Evolutionary conservation across 2,797 vertebrate genomes (phyloP), one percentile per base, ranked within the genome.

Genomic region (Lepilemur ruficaudatus): DNA sequence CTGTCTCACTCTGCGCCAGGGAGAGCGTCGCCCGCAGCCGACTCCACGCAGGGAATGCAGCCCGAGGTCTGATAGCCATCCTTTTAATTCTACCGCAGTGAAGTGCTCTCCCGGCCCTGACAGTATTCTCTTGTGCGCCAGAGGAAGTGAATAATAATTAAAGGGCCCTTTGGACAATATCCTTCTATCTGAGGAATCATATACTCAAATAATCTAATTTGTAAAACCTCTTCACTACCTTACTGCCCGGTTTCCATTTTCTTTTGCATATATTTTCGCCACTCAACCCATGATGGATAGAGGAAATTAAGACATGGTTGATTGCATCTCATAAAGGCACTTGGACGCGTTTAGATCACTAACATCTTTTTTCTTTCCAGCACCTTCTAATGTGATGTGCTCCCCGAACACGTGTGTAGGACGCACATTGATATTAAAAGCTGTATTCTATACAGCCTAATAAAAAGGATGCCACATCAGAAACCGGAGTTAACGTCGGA

Each of bases 241-340:
- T 83, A 20, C 73, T 7, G 82, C 91, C 90, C 1, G 13, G 76
- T 72, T 93, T 95, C 93, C 95, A 81, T 93, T 93, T 89, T 94
- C 94, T 92, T 96, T 96, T 91, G 86, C 89, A 93, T 96, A 89
- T 95, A 96, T 97, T 97, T 94, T 89, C 92, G 55, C 67, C 80
- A 94, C 91, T 96, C 96, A 97, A 78, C 91, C 79, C 93, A 93
- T 92, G 97, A 97, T 93, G 87, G 96, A 97, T 95, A 91, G 94
- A 91, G 59, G 85, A 92, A 95, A 96, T 97, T 96, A 96, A 95
- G 81, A 41, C 96, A 96, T 90, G 96, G 85, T 91, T 96, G 96
- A 80, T 28, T 96, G 97, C 94, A 76, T 94, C 96, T 89, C 97
- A 91, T 95, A 93, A 94, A 97, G 94, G 91, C 82, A 72, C 91